These are phyloP conservation scores for Idaea straminata DNA, from an alignment of 2,888 invertebrate genomes.

Conservation along the genomic window DNA sequence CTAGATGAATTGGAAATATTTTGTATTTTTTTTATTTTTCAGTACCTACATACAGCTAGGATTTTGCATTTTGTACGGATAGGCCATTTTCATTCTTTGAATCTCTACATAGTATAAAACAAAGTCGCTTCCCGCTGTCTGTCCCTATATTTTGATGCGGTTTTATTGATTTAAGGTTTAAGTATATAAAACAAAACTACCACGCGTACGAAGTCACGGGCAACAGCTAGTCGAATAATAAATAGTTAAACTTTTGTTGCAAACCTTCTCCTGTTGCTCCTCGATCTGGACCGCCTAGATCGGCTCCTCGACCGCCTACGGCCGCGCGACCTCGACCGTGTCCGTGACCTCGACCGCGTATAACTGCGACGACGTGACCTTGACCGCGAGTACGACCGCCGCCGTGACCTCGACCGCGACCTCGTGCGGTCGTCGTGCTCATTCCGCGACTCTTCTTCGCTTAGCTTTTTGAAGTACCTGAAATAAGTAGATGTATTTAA, in stretches of 20 bases:
- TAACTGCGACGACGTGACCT: slow-evolving; percentile 46
- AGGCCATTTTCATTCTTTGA: too few species aligned
- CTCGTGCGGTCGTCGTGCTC: slow-evolving; percentile 65
- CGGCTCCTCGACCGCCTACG: slow-evolving; percentile 38
- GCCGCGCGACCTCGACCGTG: slow-evolving; percentile 50
- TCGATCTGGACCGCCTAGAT: slow-evolving; percentile 30
- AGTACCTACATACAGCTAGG: too few species aligned
- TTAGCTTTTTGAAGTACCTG: slow-evolving; percentile 60
- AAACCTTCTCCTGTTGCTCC: slow-evolving; percentile 12
- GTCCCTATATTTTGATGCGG: too few species aligned
- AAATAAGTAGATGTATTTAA: slow-evolving; percentile 7
- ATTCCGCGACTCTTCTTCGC: slow-evolving; percentile 75
- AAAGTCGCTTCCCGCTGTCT: too few species aligned
- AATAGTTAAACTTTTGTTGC: not conserved
- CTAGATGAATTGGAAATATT: too few species aligned
- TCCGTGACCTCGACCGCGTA: slow-evolving; percentile 51
- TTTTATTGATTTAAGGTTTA: too few species aligned
- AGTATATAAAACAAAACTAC: too few species aligned
- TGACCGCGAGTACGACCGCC: slow-evolving; percentile 37
- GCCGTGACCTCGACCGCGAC: slow-evolving; percentile 28
- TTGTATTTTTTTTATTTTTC: too few species aligned
- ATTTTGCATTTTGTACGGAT: too few species aligned
- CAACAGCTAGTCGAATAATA: too few species aligned
- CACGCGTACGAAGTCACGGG: too few species aligned
- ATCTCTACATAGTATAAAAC: too few species aligned